Percentiles rank a stretch among this genome's conserved stretches.
phyloP scores from a whole-genome alignment of 2,888 invertebrate genomes.

The Antheraea assamensis region DNA sequence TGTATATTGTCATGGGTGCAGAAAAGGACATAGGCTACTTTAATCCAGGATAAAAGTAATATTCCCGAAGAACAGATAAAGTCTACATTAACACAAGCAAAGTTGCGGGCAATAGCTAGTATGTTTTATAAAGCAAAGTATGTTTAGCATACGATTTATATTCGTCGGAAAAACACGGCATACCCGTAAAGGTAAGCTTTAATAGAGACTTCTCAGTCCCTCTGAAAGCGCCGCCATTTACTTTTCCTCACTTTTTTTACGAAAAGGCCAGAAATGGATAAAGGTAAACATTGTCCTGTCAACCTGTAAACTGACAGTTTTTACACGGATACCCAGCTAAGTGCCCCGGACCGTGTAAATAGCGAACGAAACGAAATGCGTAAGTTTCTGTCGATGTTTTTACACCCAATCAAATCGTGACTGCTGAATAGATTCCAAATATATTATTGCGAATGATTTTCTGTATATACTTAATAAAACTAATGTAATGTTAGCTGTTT shows the following conservation, averaged over 20 bases:
- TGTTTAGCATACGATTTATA: neutral
- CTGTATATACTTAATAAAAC: neutral
- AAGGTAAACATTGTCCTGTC: constrained; percentile 18
- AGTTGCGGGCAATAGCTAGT: neutral
- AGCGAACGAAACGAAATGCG: neutral
- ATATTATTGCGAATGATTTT: neutral
- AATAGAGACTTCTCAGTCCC: constrained; percentile 14
- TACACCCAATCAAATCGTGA: neutral
- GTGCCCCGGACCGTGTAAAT: neutral
- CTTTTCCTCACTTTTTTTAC: constrained; percentile 15
- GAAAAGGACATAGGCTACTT: no score
- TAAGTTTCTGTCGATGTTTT: neutral
- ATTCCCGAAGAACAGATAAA: no score
- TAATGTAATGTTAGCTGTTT: no score
- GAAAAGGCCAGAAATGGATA: constrained; percentile 19
- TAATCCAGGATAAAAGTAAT: no score
- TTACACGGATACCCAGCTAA: constrained; percentile 16
- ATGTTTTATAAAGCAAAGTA: neutral
- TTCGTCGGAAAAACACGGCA: neutral
- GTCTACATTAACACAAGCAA: no score
- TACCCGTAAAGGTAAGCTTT: neutral
- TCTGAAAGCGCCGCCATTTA: constrained; percentile 10
- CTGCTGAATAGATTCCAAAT: neutral
- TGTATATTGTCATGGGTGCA: no score
- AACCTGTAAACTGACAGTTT: constrained; percentile 19